These are phyloP conservation scores for Muscina levida DNA, from an alignment of 2,888 invertebrate species.

Conservation along the genomic window DNA sequence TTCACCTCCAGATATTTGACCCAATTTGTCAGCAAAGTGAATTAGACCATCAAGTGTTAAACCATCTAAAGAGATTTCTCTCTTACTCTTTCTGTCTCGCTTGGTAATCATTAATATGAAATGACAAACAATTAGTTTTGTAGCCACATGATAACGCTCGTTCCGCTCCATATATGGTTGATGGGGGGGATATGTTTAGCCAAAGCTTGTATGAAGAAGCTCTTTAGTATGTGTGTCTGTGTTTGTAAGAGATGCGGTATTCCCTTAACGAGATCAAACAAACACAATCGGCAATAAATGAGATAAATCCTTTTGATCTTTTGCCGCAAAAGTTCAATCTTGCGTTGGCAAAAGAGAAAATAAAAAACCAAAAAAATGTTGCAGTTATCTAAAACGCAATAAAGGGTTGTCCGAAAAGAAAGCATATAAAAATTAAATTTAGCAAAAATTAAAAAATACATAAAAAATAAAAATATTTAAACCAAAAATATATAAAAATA, in stretches of 20 bases:
- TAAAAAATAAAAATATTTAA: too few relatives aligned
- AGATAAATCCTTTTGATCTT: slow-evolving; percentile 61
- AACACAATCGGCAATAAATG: slow-evolving; percentile 57
- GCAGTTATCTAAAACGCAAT: slow-evolving; percentile 58
- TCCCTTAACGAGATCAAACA: slow-evolving; percentile 65
- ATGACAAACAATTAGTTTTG: slow-evolving; percentile 61
- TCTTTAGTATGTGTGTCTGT: not conserved
- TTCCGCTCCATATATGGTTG: too few relatives aligned
- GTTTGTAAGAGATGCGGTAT: slow-evolving; percentile 46
- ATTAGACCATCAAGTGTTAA: slow-evolving; percentile 10
- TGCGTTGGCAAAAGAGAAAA: slow-evolving; percentile 27
- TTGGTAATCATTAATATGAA: slow-evolving; percentile 39
- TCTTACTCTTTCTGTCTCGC: not conserved
- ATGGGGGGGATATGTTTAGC: slow-evolving; percentile 41
- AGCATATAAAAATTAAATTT: slow-evolving; percentile 1
- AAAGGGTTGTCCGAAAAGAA: not conserved
- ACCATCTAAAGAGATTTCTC: not conserved
- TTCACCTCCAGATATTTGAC: not conserved
- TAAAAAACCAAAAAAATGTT: slow-evolving; percentile 23
- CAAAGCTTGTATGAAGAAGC: slow-evolving; percentile 21
- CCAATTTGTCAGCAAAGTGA: not conserved
- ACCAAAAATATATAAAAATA: too few relatives aligned
- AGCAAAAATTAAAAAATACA: too few relatives aligned
- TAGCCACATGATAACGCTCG: slow-evolving; percentile 44
- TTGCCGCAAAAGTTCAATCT: slow-evolving; percentile 42